These are phyloP conservation scores for Cephus nigrinus DNA, from an alignment of 2,888 invertebrate species.

Conservation along the genomic window DNA sequence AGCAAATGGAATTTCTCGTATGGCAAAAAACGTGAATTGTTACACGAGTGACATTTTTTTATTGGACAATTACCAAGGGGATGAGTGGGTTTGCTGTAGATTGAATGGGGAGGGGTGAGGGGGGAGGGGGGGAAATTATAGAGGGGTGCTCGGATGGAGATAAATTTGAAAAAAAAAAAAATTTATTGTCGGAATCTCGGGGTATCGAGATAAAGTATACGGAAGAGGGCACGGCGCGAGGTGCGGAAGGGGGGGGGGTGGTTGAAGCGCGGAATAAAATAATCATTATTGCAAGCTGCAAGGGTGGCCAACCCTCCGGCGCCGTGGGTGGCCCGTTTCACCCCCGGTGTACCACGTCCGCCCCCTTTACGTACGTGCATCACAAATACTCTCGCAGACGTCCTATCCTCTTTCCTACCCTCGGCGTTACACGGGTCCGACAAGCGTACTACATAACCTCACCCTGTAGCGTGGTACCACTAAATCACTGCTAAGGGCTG, in stretches of 20 bases:
- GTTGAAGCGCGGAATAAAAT: conserved; percentile 32
- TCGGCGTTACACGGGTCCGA: conserved; percentile 17
- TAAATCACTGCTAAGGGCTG: conserved; percentile 65
- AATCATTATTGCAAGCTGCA: conserved; percentile 38
- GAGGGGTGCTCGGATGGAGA: not conserved
- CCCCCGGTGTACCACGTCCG: conserved; percentile 27
- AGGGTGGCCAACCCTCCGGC: conserved; percentile 37
- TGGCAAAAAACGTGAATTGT: not conserved
- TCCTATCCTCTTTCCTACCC: conserved; percentile 13
- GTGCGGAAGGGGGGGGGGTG: too few species aligned
- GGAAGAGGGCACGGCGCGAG: not conserved
- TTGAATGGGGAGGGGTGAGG: not conserved
- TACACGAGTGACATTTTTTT: not conserved
- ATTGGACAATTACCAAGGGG: not conserved
- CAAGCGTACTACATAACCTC: conserved; percentile 17
- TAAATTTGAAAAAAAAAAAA: not conserved
- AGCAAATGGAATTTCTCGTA: not conserved
- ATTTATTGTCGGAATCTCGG: not conserved
- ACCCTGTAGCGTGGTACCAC: conserved; percentile 33
- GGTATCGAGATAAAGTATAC: not conserved
- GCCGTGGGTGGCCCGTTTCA: conserved; percentile 41
- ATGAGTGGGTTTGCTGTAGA: not conserved
- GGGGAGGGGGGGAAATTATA: not conserved
- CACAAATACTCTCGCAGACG: conserved; percentile 4
- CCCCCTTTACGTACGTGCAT: not conserved